A percentile compares a stretch with the other conserved stretches of the same genome.
phyloP scores from a whole-genome alignment of 92 coral and sea anemone species.

The Palythoa caribaeorum region DNA sequence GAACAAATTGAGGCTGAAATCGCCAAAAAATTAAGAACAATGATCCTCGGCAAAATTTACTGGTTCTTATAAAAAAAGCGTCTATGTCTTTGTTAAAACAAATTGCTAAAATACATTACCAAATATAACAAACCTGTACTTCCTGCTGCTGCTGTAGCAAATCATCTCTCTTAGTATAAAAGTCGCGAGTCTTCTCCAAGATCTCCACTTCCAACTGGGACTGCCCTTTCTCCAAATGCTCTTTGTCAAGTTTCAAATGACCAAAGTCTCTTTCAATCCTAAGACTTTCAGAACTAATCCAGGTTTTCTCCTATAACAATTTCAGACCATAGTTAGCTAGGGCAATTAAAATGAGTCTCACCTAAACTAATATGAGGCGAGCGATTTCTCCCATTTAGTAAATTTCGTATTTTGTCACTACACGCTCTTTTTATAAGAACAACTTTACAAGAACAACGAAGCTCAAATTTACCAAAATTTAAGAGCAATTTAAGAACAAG shows the following conservation, averaged over 20 bases:
- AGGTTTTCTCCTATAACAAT: conserved; percentile 67
- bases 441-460: no score
- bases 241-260: conserved; percentile 84
- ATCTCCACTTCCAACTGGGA: conserved; percentile 70
- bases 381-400: no score
- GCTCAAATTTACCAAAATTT: no score
- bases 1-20: no score
- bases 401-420: no score
- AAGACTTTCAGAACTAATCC: conserved; percentile 73
- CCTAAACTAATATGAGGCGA: no score
- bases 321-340: not conserved
- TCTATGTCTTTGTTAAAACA: not conserved
- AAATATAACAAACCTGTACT: conserved; percentile 59
- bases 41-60: no score
- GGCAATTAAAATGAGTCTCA: no score
- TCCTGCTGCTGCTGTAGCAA: conserved; percentile 62
- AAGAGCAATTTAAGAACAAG: no score
- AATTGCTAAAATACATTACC: not conserved
- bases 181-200: conserved; percentile 67
- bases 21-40: no score
- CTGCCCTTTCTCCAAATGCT: conserved; percentile 79
- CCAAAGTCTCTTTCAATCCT: conserved; percentile 81
- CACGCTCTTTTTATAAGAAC: no score
- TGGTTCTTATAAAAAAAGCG: no score
- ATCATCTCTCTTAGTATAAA: conserved; percentile 64